Evolutionary conservation across 2,888 invertebrate genomes (phyloP).

Genomic region (Stramonita haemastoma): DNA sequence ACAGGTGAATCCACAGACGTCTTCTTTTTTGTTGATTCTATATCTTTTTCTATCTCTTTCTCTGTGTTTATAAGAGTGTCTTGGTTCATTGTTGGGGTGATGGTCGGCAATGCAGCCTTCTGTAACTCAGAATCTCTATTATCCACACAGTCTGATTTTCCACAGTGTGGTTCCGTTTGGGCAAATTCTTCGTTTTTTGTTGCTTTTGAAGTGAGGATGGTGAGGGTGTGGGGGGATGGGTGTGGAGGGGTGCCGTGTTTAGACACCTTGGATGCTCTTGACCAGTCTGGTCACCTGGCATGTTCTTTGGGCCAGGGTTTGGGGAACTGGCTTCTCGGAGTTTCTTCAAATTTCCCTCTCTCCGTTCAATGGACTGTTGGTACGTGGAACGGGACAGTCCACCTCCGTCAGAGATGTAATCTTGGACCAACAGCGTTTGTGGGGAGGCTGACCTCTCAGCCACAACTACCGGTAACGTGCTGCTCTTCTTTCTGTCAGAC

Average conservation of each 20-base stretch:
- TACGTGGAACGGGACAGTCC: too few species aligned
- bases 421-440: too few species aligned
- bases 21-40: neutral
- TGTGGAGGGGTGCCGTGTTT: neutral
- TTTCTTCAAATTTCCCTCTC: too few species aligned
- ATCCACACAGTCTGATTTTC: neutral
- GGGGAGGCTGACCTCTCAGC: too few species aligned
- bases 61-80: neutral
- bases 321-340: too few species aligned
- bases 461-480: too few species aligned
- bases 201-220: neutral
- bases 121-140: too few species aligned
- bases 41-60: neutral
- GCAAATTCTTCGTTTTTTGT: neutral
- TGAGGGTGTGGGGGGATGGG: neutral
- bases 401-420: too few species aligned
- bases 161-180: neutral
- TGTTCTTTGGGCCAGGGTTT: too few species aligned
- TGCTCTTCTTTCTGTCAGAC: too few species aligned
- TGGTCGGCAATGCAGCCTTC: neutral
- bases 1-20: neutral
- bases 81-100: neutral
- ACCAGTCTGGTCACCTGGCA: too few species aligned
- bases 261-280: neutral
- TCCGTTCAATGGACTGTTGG: too few species aligned